A percentile compares a stretch with the other conserved stretches of the same genome.
Evolutionary conservation across 2,113 vertebrate genomes (phyloP).

Genomic region (Planiliza haematocheilus): DNA sequence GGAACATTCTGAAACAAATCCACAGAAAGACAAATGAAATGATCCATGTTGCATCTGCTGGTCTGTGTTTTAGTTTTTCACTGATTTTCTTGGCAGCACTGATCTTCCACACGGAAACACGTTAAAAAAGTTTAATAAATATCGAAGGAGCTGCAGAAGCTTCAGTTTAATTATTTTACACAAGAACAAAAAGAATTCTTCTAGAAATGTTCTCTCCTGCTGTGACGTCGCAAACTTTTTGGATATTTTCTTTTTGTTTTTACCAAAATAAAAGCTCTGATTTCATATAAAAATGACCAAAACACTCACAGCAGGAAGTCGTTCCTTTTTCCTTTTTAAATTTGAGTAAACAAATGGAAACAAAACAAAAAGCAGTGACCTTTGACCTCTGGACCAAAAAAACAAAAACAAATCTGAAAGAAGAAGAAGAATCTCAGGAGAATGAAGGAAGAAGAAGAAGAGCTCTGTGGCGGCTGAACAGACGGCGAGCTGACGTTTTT

Average conservation of each 20-base stretch:
- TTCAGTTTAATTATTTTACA: constrained; percentile 89
- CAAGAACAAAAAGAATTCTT: constrained; percentile 82
- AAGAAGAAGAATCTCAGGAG: not conserved
- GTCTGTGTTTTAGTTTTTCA: not conserved
- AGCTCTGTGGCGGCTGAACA: constrained; percentile 31
- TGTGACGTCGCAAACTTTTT: constrained; percentile 66
- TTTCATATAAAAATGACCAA: constrained; percentile 96
- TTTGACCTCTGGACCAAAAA: constrained; percentile 7
- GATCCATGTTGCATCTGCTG: too few species aligned
- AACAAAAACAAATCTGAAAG: not conserved
- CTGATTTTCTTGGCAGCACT: not conserved
- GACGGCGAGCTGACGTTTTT: constrained; percentile 8
- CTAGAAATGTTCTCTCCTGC: constrained; percentile 91
- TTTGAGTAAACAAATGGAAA: constrained; percentile 71
- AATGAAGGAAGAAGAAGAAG: too few species aligned
- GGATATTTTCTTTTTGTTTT: constrained; percentile 78
- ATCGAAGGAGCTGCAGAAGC: constrained; percentile 94
- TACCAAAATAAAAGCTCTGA: constrained; percentile 99
- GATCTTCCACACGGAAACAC: not conserved
- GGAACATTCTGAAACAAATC: too few species aligned
- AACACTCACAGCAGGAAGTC: constrained; percentile 74
- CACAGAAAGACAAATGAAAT: too few species aligned
- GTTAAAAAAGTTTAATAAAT: constrained; percentile 86
- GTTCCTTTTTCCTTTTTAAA: constrained; percentile 80
- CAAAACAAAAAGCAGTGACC: constrained; percentile 73